Base-by-base conservation (phyloP, 2,888 invertebrate genomes). In the Theristus sp. region DNA sequence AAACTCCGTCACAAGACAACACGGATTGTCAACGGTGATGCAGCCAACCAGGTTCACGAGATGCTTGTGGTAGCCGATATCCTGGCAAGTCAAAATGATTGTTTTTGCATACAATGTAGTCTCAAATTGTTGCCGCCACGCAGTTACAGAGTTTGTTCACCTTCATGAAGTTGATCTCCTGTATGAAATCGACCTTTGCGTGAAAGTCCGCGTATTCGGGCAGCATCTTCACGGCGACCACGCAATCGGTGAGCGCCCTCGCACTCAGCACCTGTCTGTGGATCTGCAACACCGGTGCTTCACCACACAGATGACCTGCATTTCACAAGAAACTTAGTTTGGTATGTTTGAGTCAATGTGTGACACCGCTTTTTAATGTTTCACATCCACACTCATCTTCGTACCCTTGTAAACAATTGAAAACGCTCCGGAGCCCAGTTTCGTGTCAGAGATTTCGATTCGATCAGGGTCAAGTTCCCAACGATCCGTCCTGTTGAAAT, bases 401-500 rank as follows among this genome's bases (percentile, higher is more conserved):
- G n/a, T 20, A 49, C 49, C 49, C n/a, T 49, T 49, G 49, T 20
- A 49, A 17, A 49, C 49, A n/a, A 20, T 3, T 6, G 49, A 10
- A 24, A 49, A 49, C 20, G 49, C 49, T 3, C 49, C 49, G 20
- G 49, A 49, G 3, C 49, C 49, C 13, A 49, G 49, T n/a, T 49
- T 49, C 3, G 3, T 24, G 49, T 17, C 24, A 17, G 13, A n/a
- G 49, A 49, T 10, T 3, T 20, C 49, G 3, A 10, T 24, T n/a
- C 13, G n/a, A 3, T 49, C 20, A 17, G 49, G 20, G 3, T 24
- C 24, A 24, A 49, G 20, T 24, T 49, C 49, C 49, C 49, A 49
- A 3, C 82, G 80, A 61, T 83, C 82, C 25, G 89, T 75, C 70
- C 83, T 84, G 63, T 13, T 38, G 17, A 38, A 38, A 38, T n/a